A percentile compares a stretch with the other conserved stretches of the same genome.
Evolutionary conservation across 2,888 invertebrate genomes (phyloP).

Genomic region (Andrena haemorrhoa): DNA sequence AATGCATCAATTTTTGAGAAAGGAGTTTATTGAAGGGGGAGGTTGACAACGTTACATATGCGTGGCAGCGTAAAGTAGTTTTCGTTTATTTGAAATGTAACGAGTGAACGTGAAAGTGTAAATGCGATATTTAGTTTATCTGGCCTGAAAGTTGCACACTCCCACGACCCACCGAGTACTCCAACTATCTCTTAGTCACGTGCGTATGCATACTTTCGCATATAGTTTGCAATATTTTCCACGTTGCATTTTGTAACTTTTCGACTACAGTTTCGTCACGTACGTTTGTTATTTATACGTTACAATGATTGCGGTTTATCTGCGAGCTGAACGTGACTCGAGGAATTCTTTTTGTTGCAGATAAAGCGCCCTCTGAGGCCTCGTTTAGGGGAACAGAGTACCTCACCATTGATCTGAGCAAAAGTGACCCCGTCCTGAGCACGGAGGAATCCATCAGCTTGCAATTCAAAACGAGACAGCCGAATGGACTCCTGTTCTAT

Average conservation of each 20-base stretch:
- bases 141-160: not conserved
- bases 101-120: not conserved
- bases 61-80: not conserved
- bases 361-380: slow-evolving; percentile 96
- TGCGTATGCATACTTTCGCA: slow-evolving; percentile 6
- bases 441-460: slow-evolving; percentile 96
- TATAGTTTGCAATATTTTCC: not conserved
- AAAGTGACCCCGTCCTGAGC: slow-evolving; percentile 95
- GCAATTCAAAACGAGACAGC: slow-evolving; percentile 96
- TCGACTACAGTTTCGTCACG: slow-evolving; percentile 13
- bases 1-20: not conserved
- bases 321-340: not conserved
- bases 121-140: not conserved
- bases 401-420: slow-evolving; percentile 95
- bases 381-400: slow-evolving; percentile 97
- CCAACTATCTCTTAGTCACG: slow-evolving; percentile 8
- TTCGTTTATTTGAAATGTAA: not conserved
- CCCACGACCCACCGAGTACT: not conserved
- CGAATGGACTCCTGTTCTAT: slow-evolving; percentile 96
- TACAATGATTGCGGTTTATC: not conserved
- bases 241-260: not conserved
- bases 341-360: slow-evolving; percentile 87
- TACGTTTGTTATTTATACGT: slow-evolving; percentile 12
- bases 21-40: not conserved
- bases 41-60: not conserved